A percentile compares a stretch with the other conserved stretches of the same genome.
Evolutionary conservation across 2,113 vertebrate species (phyloP).

Genomic region (Proterorhinus semilunaris): DNA sequence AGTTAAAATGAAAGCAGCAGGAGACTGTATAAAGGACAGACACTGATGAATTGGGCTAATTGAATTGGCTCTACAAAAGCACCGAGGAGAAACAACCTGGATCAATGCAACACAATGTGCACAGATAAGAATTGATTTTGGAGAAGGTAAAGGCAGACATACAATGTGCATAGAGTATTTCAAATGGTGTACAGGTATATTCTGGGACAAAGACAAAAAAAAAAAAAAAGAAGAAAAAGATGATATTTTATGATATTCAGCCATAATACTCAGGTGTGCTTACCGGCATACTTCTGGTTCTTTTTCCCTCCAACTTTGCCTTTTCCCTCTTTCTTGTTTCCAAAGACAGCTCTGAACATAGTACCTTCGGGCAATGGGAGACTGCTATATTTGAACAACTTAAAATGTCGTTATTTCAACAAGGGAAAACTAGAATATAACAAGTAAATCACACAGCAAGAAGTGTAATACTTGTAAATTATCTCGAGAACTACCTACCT

Average conservation of each 20-base stretch:
- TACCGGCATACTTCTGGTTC: constrained; percentile 52
- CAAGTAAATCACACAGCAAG: not conserved
- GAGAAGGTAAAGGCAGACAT: not conserved
- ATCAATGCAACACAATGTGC: constrained; percentile 44
- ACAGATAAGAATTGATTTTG: not conserved
- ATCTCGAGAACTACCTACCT: constrained; percentile 31
- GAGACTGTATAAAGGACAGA: constrained; percentile 62
- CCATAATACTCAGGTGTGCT: constrained; percentile 7
- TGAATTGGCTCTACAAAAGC: constrained; percentile 64
- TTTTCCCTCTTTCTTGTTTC: constrained; percentile 57
- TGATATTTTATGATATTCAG: no score
- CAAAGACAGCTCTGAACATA: constrained; percentile 74
- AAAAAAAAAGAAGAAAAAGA: no score
- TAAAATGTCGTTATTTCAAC: constrained; percentile 19
- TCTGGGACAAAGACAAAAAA: not conserved
- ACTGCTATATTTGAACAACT: constrained; percentile 12
- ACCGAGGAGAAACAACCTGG: constrained; percentile 63
- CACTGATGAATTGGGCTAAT: constrained; percentile 72
- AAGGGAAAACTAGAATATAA: constrained; percentile 8
- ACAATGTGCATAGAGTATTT: not conserved
- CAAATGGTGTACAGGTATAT: not conserved
- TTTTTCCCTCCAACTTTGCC: constrained; percentile 49
- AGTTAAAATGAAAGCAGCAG: constrained; percentile 64
- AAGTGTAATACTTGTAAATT: not conserved
- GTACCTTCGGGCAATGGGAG: constrained; percentile 30